Percentiles rank a stretch among this genome's conserved stretches.
Conservation (phyloP, 2,113 vertebrate genomes). For the Anolis carolinensis region DNA sequence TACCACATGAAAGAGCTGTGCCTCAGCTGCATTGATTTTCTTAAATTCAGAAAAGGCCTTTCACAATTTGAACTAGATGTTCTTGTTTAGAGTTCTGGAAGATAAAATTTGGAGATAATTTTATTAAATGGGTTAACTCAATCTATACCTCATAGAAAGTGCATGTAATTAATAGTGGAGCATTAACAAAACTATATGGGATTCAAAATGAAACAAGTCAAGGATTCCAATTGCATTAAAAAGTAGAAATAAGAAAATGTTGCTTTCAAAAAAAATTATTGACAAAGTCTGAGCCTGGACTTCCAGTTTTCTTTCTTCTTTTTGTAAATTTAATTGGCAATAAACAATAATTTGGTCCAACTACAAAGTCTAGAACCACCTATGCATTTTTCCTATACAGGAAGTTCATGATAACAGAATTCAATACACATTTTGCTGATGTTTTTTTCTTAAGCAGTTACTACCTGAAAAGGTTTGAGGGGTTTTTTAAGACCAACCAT, state of each 20-base stretch:
- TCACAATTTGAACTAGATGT: too few species aligned
- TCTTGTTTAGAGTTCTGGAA: too few species aligned
- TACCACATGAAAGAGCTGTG: too few species aligned
- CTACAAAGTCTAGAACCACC: background rate
- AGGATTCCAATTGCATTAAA: too few species aligned
- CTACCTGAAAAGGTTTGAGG: background rate
- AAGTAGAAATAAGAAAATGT: too few species aligned
- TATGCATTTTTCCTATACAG: background rate
- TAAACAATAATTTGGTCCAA: background rate
- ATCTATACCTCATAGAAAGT: background rate
- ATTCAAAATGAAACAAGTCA: background rate
- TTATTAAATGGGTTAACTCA: background rate
- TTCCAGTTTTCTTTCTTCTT: background rate
- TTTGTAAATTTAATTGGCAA: background rate
- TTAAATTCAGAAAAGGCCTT: too few species aligned
- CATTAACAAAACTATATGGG: background rate
- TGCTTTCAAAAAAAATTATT: too few species aligned
- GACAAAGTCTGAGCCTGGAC: too few species aligned
- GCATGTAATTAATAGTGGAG: background rate
- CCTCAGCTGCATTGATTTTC: too few species aligned
- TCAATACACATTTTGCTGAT: background rate
- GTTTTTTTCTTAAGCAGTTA: background rate
- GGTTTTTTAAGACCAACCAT: background rate
- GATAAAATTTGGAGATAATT: background rate
- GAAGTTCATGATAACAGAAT: background rate